These are phyloP conservation scores for Ephialtes manifestator DNA, from an alignment of 2,888 invertebrate species.

Conservation along the genomic window DNA sequence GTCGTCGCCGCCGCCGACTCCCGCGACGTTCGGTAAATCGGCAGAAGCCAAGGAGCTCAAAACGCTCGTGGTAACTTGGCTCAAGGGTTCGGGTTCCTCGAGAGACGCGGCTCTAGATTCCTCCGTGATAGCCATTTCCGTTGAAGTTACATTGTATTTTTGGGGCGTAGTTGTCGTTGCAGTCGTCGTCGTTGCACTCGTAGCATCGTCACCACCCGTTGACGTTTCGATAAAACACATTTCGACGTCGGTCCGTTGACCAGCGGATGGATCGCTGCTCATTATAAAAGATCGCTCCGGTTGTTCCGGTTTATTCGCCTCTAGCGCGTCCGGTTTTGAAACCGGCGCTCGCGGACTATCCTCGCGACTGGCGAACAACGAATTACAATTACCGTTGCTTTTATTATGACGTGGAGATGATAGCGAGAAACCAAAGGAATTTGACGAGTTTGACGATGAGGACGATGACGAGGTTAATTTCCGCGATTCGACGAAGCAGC, in stretches of 20 bases:
- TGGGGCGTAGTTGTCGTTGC: neutral
- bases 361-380: neutral
- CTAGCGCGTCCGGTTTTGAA: slow-evolving; percentile 20
- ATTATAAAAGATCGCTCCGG: slow-evolving; percentile 67
- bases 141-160: neutral
- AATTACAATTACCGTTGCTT: neutral
- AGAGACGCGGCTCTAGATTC: neutral
- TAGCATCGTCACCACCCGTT: slow-evolving; percentile 86
- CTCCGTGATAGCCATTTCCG: neutral
- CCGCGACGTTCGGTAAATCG: slow-evolving; percentile 54
- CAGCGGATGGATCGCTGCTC: slow-evolving; percentile 75
- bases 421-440: slow-evolving; percentile 18
- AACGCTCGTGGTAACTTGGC: slow-evolving; percentile 2
- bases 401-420: neutral
- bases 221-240: slow-evolving; percentile 87
- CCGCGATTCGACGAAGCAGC: slow-evolving; percentile 48
- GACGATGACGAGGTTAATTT: slow-evolving; percentile 61
- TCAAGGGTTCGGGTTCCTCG: neutral
- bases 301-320: slow-evolving; percentile 44
- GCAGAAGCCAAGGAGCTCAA: slow-evolving; percentile 35
- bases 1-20: slow-evolving; percentile 52
- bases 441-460: slow-evolving; percentile 61
- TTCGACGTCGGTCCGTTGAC: slow-evolving; percentile 84
- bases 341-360: neutral
- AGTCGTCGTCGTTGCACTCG: slow-evolving; percentile 76